Base-by-base conservation (phyloP, 2,797 vertebrate species). In the Limosa lapponica region DNA sequence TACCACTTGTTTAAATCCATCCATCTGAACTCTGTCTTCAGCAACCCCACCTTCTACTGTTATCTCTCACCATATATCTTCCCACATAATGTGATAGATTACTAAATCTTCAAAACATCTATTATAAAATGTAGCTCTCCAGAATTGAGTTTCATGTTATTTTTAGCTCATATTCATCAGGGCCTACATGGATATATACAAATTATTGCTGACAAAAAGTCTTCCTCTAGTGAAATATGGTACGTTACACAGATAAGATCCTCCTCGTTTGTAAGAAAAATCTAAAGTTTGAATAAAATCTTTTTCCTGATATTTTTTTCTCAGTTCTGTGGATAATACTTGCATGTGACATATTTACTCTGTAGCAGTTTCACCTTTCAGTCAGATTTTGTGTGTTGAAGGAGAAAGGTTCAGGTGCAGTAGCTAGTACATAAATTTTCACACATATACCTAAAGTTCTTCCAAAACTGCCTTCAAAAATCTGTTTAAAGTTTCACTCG, bases 151-250 rank as follows among this genome's bases (percentile, higher is more conserved):
- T 96, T 49, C 12, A 16, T 62, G 28, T 58, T 77, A 24, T 62
- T 89, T 80, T 66, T 34, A 46, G 19, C 58, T 69, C 80, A 94
- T 95, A 90, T 16, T 84, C 52, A 86, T 90, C 88, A 73, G 43
- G 41, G 5, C 10, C 32, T 79, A 64, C 73, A 82, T 30, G 15
- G 30, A 69, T n/a, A 37, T 28, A 54, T 36, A 86, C 27, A 72
- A 79, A 55, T 55, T 69, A 84, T 16, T 70, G 25, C 84, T 59
- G 51, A 92, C 36, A 95, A 74, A 74, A 79, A 61, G 43, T 57
- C 15, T 37, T 37, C 54, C 54, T 69, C 25, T 22, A 58, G 54
- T 48, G 65, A 94, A 90, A 89, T 48, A 61, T 1, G 11, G 70
- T 6, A 5, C n/a, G 37, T 51, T 70, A 89, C 32, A 58, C 5